A percentile compares a stretch with the other conserved stretches of the same genome.
Conservation (phyloP, 2,113 vertebrate species). For the Perognathus longimembris region DNA sequence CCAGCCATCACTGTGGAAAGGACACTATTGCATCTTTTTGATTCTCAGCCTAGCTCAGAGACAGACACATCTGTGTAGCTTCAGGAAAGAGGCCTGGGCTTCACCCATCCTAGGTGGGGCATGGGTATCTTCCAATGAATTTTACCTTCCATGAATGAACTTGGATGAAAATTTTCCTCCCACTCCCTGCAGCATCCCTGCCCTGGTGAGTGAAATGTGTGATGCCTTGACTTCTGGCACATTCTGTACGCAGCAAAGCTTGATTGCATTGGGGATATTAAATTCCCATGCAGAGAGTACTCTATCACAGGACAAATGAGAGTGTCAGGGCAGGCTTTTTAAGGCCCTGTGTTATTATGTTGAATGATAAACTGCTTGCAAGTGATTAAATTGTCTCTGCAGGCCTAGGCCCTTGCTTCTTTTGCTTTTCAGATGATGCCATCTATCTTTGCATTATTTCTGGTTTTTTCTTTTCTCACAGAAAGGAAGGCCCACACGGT, state of each 20-base stretch:
- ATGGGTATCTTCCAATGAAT: background rate
- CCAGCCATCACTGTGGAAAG: background rate
- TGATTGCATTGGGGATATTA: constrained; percentile 53
- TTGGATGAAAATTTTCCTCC: background rate
- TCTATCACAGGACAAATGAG: constrained; percentile 63
- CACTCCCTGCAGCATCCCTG: background rate
- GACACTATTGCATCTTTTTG: background rate
- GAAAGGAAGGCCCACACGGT: background rate
- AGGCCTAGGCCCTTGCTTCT: background rate
- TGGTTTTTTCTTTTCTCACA: background rate
- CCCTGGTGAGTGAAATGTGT: background rate
- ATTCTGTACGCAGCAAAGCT: constrained; percentile 17
- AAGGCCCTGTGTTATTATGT: constrained; percentile 68
- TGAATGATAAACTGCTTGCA: constrained; percentile 70
- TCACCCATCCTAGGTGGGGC: background rate
- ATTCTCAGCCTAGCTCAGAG: background rate
- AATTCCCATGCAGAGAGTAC: constrained; percentile 48
- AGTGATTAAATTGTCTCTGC: constrained; percentile 61
- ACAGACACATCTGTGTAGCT: background rate
- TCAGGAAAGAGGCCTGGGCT: background rate
- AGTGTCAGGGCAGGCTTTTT: constrained; percentile 53
- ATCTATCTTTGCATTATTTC: constrained; percentile 38
- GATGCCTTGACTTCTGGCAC: background rate
- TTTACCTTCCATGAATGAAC: background rate
- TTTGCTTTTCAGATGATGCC: constrained; percentile 54